Evolutionary conservation across 2,888 invertebrate genomes (phyloP).

Genomic region (Pimpla rufipes): DNA sequence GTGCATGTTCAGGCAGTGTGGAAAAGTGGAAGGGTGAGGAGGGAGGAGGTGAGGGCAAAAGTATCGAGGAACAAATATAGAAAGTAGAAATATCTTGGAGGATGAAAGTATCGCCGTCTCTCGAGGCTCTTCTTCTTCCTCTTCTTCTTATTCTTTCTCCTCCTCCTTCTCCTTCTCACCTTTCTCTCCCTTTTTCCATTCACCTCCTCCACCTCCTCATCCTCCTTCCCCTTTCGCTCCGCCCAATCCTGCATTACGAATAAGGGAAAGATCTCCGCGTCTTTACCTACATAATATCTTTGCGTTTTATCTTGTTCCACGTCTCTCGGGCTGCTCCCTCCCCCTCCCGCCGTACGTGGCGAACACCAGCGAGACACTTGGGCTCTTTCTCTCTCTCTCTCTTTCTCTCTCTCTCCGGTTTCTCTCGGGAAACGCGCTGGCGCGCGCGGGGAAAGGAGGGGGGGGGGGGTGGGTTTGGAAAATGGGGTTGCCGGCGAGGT

Average conservation of each 20-base stretch:
- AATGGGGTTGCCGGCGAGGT: constrained; percentile 77
- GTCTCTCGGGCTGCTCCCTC: neutral
- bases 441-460: too few relatives aligned
- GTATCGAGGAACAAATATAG: constrained; percentile 4
- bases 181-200: neutral
- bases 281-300: constrained; percentile 24
- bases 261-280: neutral
- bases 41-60: neutral
- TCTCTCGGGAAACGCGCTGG: too few relatives aligned
- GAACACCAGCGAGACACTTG: constrained; percentile 2
- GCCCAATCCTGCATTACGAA: neutral
- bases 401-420: too few relatives aligned
- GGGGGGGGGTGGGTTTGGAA: constrained; percentile 40
- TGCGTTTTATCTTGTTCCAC: constrained; percentile 15
- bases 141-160: too few relatives aligned
- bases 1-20: neutral
- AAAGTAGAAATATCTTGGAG: constrained; percentile 16
- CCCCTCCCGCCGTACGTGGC: neutral
- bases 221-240: too few relatives aligned
- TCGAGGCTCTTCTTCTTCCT: neutral
- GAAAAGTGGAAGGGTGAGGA: neutral
- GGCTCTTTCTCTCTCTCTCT: constrained; percentile 11
- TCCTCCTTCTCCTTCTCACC: neutral
- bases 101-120: neutral
- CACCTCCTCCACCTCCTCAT: neutral